Conservation (phyloP, 2,113 vertebrate genomes). For the Cacatua alba region DNA sequence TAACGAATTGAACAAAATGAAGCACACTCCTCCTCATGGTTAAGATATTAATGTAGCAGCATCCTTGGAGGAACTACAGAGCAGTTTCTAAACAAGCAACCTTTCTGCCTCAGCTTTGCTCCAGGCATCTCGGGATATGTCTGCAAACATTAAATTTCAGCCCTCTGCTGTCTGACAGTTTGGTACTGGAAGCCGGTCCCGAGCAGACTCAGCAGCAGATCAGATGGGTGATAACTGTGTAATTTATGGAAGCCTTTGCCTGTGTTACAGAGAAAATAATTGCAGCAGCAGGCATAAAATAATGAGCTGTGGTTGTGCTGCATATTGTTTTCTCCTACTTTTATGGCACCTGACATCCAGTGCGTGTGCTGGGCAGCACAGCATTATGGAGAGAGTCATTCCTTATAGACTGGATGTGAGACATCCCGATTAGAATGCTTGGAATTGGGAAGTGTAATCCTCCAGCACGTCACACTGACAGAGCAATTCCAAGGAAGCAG, state of each 20-base stretch:
- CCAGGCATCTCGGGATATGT: conserved; percentile 14
- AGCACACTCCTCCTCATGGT: background rate
- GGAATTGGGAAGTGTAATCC: background rate
- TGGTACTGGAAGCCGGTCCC: background rate
- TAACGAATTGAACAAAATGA: background rate
- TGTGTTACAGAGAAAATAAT: background rate
- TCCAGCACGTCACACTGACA: rapidly evolving
- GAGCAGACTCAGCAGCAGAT: background rate
- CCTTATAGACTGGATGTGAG: rapidly evolving
- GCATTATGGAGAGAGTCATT: background rate
- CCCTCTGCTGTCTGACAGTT: background rate
- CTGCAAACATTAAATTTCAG: conserved; percentile 14
- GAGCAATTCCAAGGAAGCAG: background rate
- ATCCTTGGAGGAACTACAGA: background rate
- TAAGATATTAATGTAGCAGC: background rate
- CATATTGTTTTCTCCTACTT: background rate
- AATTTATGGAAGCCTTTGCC: conserved; percentile 25
- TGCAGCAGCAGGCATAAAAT: conserved; percentile 18
- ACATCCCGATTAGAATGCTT: background rate
- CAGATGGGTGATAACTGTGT: background rate
- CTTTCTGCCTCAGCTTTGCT: background rate
- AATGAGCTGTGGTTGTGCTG: conserved; percentile 10
- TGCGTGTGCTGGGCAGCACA: background rate
- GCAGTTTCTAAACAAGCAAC: background rate
- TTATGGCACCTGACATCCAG: conserved; percentile 17